Conservation (phyloP, 2,797 vertebrate species). For the Acrossocheilus fasciatus region DNA sequence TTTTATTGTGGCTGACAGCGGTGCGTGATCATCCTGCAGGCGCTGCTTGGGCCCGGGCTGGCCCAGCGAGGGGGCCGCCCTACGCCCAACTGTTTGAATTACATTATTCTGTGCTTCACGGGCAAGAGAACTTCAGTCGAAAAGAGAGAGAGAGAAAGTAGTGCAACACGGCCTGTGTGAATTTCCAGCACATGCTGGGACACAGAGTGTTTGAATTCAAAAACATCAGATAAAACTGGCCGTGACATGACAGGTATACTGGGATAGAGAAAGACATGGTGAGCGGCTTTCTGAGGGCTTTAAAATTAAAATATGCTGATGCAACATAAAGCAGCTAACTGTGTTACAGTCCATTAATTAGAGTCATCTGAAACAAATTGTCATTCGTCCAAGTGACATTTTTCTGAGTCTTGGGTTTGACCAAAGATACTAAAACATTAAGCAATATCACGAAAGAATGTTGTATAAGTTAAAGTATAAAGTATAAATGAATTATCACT, state of each 20-base stretch:
- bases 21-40: conserved; percentile 17
- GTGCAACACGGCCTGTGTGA: conserved; percentile 5
- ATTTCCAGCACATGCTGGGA: conserved; percentile 29
- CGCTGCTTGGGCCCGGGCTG: conserved; percentile 24
- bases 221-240: conserved; percentile 30
- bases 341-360: neutral
- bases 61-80: conserved; percentile 30
- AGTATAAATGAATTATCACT: too few species aligned
- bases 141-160: conserved; percentile 28
- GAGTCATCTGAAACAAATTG: neutral
- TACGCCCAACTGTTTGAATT: conserved; percentile 47
- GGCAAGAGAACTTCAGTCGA: conserved; percentile 12
- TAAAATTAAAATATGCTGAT: conserved; percentile 45
- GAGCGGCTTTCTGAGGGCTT: neutral
- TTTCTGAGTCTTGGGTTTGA: neutral
- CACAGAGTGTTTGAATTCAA: conserved; percentile 17
- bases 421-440: neutral
- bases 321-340: conserved; percentile 50
- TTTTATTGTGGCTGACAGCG: conserved; percentile 42
- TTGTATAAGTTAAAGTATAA: neutral
- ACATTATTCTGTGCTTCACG: conserved; percentile 46
- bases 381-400: neutral
- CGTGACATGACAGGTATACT: conserved; percentile 18
- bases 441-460: neutral
- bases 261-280: neutral